These are phyloP conservation scores for Arothron firmamentum DNA, from an alignment of 2,113 vertebrate species.

Conservation along the genomic window DNA sequence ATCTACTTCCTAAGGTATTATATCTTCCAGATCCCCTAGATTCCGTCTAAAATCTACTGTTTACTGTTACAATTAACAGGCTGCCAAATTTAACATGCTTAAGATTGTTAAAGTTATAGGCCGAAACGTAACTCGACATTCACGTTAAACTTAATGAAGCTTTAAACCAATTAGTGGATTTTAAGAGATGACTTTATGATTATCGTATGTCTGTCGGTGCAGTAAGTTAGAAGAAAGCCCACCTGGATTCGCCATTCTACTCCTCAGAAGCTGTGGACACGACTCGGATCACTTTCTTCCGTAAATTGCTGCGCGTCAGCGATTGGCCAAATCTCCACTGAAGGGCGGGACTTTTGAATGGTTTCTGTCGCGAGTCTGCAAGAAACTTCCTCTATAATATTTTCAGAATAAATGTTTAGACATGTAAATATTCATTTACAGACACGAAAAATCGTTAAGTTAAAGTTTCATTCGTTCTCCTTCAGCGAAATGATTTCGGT, in stretches of 20 bases:
- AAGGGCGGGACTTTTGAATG: slow-evolving; percentile 24
- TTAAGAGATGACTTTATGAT: background rate
- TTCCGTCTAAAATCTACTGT: too few relatives aligned
- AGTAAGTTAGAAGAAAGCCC: background rate
- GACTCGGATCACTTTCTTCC: background rate
- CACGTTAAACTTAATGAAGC: background rate
- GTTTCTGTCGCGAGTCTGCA: too few relatives aligned
- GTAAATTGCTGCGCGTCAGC: background rate
- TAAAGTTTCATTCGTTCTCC: too few relatives aligned
- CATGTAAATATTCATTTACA: background rate
- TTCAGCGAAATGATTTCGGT: too few relatives aligned
- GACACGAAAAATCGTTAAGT: too few relatives aligned
- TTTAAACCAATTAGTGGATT: background rate
- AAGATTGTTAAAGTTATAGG: too few relatives aligned
- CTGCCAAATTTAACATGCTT: too few relatives aligned
- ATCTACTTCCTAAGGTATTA: too few relatives aligned
- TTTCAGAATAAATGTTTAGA: slow-evolving; percentile 51
- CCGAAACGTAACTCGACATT: too few relatives aligned
- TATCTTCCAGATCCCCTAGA: too few relatives aligned
- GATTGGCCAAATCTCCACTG: slow-evolving; percentile 8
- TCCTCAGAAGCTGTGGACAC: background rate
- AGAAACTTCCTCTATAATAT: background rate
- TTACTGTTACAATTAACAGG: too few relatives aligned
- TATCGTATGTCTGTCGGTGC: background rate
- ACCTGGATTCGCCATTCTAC: slow-evolving; percentile 51